A percentile compares a stretch with the other conserved stretches of the same genome.
phyloP scores from a whole-genome alignment of 2,113 vertebrate genomes.

The Elephas maximus region DNA sequence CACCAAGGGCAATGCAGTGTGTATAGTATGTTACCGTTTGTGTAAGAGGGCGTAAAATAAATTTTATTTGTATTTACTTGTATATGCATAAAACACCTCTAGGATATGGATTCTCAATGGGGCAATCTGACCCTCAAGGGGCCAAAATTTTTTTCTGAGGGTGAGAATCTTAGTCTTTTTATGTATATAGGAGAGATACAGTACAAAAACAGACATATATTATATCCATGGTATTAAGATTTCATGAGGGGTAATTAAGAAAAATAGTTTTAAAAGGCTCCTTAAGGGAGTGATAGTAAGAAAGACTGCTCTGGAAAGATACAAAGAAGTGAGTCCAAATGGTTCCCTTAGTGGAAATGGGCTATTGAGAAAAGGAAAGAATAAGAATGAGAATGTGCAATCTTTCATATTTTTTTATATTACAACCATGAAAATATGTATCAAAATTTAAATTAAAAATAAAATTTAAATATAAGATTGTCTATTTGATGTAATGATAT shows the following conservation, averaged over 20 bases:
- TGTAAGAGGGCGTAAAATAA: not conserved
- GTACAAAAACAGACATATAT: not conserved
- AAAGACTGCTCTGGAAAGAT: not conserved
- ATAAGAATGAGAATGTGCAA: not conserved
- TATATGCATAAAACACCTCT: not conserved
- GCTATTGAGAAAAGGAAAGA: not conserved
- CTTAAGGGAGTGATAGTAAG: not conserved
- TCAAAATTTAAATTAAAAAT: constrained; percentile 55
- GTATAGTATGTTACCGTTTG: not conserved
- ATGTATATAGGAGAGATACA: not conserved
- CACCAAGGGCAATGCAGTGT: not conserved
- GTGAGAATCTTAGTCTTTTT: not conserved
- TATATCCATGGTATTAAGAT: not conserved
- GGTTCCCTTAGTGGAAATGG: not conserved
- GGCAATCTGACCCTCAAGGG: no score
- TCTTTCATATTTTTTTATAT: constrained; percentile 8
- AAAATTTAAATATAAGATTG: not conserved
- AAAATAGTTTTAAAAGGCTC: not conserved
- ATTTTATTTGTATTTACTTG: not conserved
- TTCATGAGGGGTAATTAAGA: not conserved
- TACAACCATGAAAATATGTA: not conserved
- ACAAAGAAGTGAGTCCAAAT: not conserved
- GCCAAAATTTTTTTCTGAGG: not conserved
- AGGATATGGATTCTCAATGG: not conserved
- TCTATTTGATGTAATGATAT: constrained; percentile 42